Evolutionary conservation across 2,888 invertebrate genomes (phyloP), one percentile per base, ranked within the genome.

Genomic region (Synanthedon andrenaeformis): DNA sequence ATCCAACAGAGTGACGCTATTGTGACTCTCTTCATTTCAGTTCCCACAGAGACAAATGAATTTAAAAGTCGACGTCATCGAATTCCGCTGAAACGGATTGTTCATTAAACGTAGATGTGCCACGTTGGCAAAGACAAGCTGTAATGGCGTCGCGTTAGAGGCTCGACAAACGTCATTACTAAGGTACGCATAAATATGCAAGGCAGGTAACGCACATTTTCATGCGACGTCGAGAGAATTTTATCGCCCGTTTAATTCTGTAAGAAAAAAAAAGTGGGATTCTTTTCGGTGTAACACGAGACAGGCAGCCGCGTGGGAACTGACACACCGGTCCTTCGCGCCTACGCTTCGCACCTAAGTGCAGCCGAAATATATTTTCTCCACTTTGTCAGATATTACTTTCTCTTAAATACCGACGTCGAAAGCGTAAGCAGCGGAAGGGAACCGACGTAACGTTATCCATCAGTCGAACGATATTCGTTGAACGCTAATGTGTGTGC

Each of bases 191-290:
- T 87, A 86, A 87, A 84, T 86, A 87, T 87, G 87, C 87, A 86
- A 82, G 87, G 76, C 87, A 85, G 85, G 87, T 86, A 82, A 85
- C 84, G 85, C 82, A 86, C 85, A 86, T 87, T 87, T 87, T 85
- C 85, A 85, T 83, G 86, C 81, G 84, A 87, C 87, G 84, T 83
- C 83, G 81, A 83, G 78, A 81, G 87, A 87, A 87, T 87, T 85
- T 87, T 87, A 86, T 87, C 86, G 82, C 79, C 74, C 81, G 83
- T 83, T 86, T 86, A 87, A 87, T 86, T 86, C 81, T 79, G 76
- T 78, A 75, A 79, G 80, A 81, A 82, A 83, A 23, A n/a, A 23
- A 81, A 84, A 84, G 75, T 79, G 79, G 79, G 77, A 75, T 80
- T 81, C 80, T 77, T 76, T 78, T 77, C 68, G 70, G 72, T 72